Base-by-base conservation (phyloP, 53 echinoderm and acorn worm genomes). In the Temnopleurus reevesii region DNA sequence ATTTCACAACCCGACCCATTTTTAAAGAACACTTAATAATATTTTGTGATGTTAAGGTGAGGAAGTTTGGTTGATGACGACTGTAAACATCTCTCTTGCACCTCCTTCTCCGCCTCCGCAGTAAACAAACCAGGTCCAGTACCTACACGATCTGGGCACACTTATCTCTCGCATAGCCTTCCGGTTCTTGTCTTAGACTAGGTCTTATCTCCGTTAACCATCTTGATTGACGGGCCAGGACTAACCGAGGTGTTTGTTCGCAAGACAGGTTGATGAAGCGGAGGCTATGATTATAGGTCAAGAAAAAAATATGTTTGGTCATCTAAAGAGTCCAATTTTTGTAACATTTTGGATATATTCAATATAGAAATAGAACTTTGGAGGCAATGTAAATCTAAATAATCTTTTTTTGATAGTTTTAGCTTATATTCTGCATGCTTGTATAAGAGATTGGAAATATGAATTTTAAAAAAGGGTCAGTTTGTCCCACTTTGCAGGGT, bases 131-230 rank as follows among this genome's bases (percentile, higher is more conserved):
- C 4, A 4, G 49, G 38, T 85, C 85, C 85, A 85, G 85, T 85
- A 85, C 85, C 59, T 44, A 60, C 85, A 85, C 85, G 85, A 59
- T 85, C 49, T 43, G 10, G 46, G 85, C 41, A 27, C 46, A 38
- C 85, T 85, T 85, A 85, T 85, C 85, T 41, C 45, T 26, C 7
- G 12, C 85, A 85, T 85, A 59, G 43, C 60, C 85, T 85, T 85
- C 85, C 85, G 85, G 85, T 85, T 59, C 60, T 83, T 17, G 18
- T 45, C 24, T 44, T 85, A 85, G 58, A 60, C 85, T 29, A 59
- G 57, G 60, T 46, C 59, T 85, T 85, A 85, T 85, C 85, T 23
- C 12, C 23, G 2, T 17, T 15, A 26, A 12, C 2, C 18, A 85
- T 85, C 85, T 59, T 85, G 85, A 85, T 56, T 85, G 85, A 85